Base-by-base conservation (phyloP, 2,113 vertebrate species). In the Fulica atra region DNA sequence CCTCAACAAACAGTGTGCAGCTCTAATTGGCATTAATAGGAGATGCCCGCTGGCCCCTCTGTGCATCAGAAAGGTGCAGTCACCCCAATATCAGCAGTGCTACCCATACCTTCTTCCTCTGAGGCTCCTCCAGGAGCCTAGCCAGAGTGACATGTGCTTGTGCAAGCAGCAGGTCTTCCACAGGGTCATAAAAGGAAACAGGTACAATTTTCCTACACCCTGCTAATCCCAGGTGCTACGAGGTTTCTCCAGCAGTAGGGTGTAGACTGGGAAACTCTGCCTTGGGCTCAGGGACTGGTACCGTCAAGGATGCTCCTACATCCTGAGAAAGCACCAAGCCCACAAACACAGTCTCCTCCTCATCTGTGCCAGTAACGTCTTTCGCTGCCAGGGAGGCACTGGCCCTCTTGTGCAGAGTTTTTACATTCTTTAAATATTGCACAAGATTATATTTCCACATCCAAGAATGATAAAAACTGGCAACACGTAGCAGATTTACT, bases 341-440 rank as follows among this genome's bases (percentile, higher is more conserved):
- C 1, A 10, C n/a, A 85, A 46, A 69, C 38, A 33, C 11, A 8
- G 7, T 20, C 57, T 64, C 40, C 64, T 66, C 64, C 68, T 24
- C 8, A 24, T 44, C 85, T 79, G 48, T 36, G 79, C 69, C 59
- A 68, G 71, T 46, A 56, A 42, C 0, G 3, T 57, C 51, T 89
- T 71, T 72, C 1, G 4, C 48, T 81, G 48, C 85, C 74, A 83
- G 66, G 8, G 33, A 86, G 61, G 70, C 56, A 79, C 38, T 60
- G 42, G 36, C 66, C 24, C 63, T 64, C 87, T 78, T 92, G 74
- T 74, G 61, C 64, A 68, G 23, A 35, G 77, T 31, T 93, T 84
- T 88, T 86, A 53, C 56, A 70, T 88, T 93, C 93, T 92, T 96
- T 92, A 93, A 92, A 85, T 94, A 95, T 76, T 88, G 80, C 70